Percentiles rank a stretch among this genome's conserved stretches.
Conservation (phyloP, 2,888 invertebrate species). For the Chymomyza amoena region DNA sequence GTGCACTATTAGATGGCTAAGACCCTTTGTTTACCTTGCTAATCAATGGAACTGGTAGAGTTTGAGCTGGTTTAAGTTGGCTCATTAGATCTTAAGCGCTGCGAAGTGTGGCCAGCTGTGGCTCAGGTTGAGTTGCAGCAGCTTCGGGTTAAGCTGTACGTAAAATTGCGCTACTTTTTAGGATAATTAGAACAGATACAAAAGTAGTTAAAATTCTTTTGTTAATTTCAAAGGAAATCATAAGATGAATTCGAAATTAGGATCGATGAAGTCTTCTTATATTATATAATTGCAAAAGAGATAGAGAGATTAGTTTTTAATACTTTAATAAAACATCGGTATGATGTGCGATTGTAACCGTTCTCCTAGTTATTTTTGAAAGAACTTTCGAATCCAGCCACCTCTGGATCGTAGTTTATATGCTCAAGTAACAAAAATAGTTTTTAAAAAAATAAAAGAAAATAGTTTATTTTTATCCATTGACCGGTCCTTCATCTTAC, state of each 20-base stretch:
- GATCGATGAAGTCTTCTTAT: too few species aligned
- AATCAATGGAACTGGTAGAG: slow-evolving; percentile 22
- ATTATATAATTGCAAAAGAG: too few species aligned
- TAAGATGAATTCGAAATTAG: neutral
- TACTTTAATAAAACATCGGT: too few species aligned
- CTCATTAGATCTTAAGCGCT: slow-evolving; percentile 18
- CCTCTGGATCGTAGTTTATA: too few species aligned
- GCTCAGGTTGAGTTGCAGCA: neutral
- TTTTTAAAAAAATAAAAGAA: too few species aligned
- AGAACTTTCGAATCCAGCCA: too few species aligned
- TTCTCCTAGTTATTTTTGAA: too few species aligned
- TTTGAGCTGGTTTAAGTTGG: neutral
- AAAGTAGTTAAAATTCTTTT: neutral
- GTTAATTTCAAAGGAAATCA: neutral
- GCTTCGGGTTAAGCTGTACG: neutral
- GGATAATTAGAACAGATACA: neutral
- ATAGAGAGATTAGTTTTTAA: too few species aligned
- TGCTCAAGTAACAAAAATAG: too few species aligned
- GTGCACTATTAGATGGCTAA: slow-evolving; percentile 20
- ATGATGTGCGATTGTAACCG: too few species aligned
- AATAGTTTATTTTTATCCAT: too few species aligned
- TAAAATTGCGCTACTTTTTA: neutral
- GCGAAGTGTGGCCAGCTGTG: slow-evolving; percentile 4
- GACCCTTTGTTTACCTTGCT: slow-evolving; percentile 43
- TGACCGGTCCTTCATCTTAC: too few species aligned